Evolutionary conservation across 92 coral and sea anemone species (phyloP), one percentile per base, ranked within the genome.

Genomic region (Zoanthus gigantus): DNA sequence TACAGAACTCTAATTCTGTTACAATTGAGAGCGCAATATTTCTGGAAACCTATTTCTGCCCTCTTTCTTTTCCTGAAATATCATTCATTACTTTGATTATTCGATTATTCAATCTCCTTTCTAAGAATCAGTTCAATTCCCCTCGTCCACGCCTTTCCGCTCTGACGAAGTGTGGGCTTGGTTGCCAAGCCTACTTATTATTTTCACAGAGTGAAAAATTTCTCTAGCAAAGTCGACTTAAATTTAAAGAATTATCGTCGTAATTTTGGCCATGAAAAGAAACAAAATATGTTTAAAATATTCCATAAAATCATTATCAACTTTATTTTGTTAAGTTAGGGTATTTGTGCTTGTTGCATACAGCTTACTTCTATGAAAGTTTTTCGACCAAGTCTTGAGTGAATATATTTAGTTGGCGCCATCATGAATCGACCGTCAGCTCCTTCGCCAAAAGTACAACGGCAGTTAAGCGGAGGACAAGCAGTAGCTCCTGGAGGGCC

Each of bases 401-500:
- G 32, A 76, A 11, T 32, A 11, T 32, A 29, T 61, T 23, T 60
- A 46, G 84, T 79, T 37, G 57, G 72, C 71, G 74, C 48, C 84
- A 79, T 79, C 73, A 79, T 79, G 84, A 79, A 79, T 54, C 45
- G 84, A 44, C 74, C 84, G 61, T 73, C 84, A 45, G 84, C 84
- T 79, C 84, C 73, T 63, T 79, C 84, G 73, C 84, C 84, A 48
- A 79, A 79, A 79, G 58, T 79, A 60, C 84, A 79, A 63, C 84
- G 84, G 12, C 84, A 79, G 54, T 44, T 79, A 79, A 44, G 54
- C 84, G 84, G 52, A 79, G 56, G 56, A 63, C 84, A 79, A 79
- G 84, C 73, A 23, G 61, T 53, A 15, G 60, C 73, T 50, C 94
- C 95, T 30, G 97, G 94, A 84, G 99, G 98, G 87, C 95, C 98